Conservation (phyloP, 2,113 vertebrate species). For the Atherinomorus stipes region DNA sequence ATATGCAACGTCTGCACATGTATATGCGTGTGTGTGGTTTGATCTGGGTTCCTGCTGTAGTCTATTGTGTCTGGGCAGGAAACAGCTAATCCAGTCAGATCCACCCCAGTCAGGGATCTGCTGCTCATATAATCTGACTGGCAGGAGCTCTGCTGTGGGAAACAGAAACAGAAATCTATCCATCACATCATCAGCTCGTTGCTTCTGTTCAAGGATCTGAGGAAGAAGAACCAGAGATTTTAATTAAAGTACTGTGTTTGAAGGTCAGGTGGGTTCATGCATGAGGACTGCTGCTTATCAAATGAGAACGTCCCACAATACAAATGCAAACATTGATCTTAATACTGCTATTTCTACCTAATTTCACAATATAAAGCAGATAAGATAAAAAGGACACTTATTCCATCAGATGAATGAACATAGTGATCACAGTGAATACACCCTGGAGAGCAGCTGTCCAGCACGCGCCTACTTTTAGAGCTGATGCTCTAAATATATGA, state of each 20-base stretch:
- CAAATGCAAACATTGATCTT: no score
- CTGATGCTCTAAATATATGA: no score
- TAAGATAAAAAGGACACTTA: no score
- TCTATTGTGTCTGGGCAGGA: constrained; percentile 73
- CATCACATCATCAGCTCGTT: not conserved
- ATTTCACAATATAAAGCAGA: no score
- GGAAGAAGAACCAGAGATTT: not conserved
- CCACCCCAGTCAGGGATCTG: constrained; percentile 59
- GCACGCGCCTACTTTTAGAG: no score
- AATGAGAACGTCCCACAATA: no score
- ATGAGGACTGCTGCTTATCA: no score
- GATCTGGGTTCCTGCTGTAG: constrained; percentile 71
- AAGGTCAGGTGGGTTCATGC: not conserved
- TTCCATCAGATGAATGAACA: no score
- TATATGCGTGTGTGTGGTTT: constrained; percentile 62
- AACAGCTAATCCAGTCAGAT: constrained; percentile 74
- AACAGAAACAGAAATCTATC: constrained; percentile 24
- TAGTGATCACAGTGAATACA: no score
- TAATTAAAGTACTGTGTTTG: no score
- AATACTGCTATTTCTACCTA: no score
- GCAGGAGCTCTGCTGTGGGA: constrained; percentile 40
- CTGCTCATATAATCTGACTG: constrained; percentile 48
- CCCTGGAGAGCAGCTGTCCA: no score
- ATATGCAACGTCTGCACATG: constrained; percentile 51
- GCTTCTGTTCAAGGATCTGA: not conserved